Conservation (phyloP, 2,113 vertebrate species). For the Elaphurus davidianus region DNA sequence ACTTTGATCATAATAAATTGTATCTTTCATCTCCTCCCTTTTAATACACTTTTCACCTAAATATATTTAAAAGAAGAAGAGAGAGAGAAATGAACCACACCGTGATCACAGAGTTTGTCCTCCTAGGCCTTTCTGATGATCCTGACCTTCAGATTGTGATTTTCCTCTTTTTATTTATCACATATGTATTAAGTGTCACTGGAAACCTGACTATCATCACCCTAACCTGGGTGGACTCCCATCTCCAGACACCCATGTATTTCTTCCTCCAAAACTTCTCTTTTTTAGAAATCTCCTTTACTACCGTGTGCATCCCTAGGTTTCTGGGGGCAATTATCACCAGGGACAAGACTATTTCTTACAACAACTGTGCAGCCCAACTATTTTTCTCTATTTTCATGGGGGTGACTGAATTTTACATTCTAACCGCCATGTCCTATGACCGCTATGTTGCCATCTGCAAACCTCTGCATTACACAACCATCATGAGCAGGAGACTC, state of each 20-base stretch:
- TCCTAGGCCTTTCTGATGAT: constrained; percentile 66
- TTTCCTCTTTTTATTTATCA: constrained; percentile 63
- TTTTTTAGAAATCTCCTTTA: constrained; percentile 65
- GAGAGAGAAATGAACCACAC: constrained; percentile 45
- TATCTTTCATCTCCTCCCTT: background rate
- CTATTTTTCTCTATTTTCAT: constrained; percentile 75
- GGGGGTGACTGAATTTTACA: constrained; percentile 70
- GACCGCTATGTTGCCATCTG: constrained; percentile 71
- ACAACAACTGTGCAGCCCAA: constrained; percentile 61
- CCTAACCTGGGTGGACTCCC: constrained; percentile 34
- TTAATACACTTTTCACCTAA: background rate
- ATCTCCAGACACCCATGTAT: constrained; percentile 59
- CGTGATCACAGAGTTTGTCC: constrained; percentile 45
- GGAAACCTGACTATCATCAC: constrained; percentile 55
- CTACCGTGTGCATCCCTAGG: constrained; percentile 61
- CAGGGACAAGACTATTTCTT: constrained; percentile 69
- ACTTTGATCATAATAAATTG: background rate
- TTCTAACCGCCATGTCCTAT: constrained; percentile 74
- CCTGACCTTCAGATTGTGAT: constrained; percentile 46
- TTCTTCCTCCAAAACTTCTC: constrained; percentile 66
- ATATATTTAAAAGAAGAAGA: background rate
- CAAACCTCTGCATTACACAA: constrained; percentile 54
- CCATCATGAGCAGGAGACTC: constrained; percentile 50
- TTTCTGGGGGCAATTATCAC: constrained; percentile 62
- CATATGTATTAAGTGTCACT: constrained; percentile 40